Conservation (phyloP, 35 echinoderm and acorn worm species). For the Heliocidaris erythrogramma region DNA sequence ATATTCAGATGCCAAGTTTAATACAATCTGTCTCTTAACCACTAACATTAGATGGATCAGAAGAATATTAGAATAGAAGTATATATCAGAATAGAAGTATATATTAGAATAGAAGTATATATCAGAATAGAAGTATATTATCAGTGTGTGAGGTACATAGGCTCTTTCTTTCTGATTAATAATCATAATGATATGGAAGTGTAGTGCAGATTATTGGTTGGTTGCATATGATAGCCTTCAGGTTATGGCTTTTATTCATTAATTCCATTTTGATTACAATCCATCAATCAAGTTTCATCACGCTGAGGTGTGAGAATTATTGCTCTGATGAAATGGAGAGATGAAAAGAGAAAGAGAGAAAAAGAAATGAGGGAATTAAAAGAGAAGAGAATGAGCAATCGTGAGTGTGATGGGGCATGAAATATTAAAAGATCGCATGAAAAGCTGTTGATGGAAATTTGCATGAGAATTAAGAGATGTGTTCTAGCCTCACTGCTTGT, state of each 20-base stretch:
- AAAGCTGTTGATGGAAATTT: slow-evolving; percentile 31
- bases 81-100: slow-evolving; percentile 4
- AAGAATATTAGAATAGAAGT: not conserved
- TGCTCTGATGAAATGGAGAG: slow-evolving; percentile 7
- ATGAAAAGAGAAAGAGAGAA: not conserved
- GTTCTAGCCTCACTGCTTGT: not conserved
- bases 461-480: slow-evolving; percentile 17
- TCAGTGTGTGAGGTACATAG: not conserved
- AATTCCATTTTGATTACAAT: slow-evolving; percentile 35
- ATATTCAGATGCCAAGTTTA: not conserved
- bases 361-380: slow-evolving; percentile 21
- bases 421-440: slow-evolving; percentile 37
- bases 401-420: slow-evolving; percentile 32
- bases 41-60: not conserved
- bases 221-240: not conserved
- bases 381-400: slow-evolving; percentile 9
- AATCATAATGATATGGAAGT: slow-evolving; percentile 12
- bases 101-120: slow-evolving; percentile 13
- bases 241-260: slow-evolving; percentile 38
- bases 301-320: not conserved
- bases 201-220: not conserved
- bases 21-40: not conserved
- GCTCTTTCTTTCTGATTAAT: not conserved
- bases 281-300: slow-evolving; percentile 37
- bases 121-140: slow-evolving; percentile 1